A percentile compares a stretch with the other conserved stretches of the same genome.
Conservation (phyloP, 2,113 vertebrate genomes). For the Gulo gulo region DNA sequence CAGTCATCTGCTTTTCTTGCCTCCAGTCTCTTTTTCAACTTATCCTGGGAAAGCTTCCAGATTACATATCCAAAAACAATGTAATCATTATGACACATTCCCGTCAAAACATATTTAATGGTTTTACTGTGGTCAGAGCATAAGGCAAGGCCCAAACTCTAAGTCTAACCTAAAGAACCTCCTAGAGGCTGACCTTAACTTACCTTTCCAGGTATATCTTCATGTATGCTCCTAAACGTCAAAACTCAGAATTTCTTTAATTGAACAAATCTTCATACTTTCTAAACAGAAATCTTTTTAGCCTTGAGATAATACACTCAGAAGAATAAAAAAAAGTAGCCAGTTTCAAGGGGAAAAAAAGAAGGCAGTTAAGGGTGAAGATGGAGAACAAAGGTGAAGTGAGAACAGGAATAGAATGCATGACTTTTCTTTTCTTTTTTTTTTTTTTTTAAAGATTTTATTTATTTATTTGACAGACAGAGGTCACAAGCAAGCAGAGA, state of each 20-base stretch:
- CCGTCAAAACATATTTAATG: neutral
- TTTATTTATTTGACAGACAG: too few species aligned
- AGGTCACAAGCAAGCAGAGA: too few species aligned
- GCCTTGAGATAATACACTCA: neutral
- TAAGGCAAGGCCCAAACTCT: neutral
- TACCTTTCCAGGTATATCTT: conserved; percentile 8
- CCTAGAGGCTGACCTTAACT: neutral
- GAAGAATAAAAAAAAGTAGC: neutral
- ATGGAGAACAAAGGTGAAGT: neutral
- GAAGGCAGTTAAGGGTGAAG: neutral
- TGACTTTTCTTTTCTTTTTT: conserved; percentile 27
- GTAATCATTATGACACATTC: neutral
- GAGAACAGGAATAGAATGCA: neutral
- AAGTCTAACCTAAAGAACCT: neutral
- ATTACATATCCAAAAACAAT: neutral
- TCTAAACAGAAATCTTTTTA: conserved; percentile 17
- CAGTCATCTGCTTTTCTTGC: neutral
- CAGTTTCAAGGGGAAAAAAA: neutral
- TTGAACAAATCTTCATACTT: neutral
- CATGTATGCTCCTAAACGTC: neutral
- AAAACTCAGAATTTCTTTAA: conserved; percentile 23
- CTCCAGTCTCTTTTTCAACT: neutral
- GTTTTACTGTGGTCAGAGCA: conserved; percentile 18
- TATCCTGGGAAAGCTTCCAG: neutral
- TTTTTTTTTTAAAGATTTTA: too few species aligned